phyloP scores from a whole-genome alignment of 2,888 invertebrate species.

The Drosophila pseudotakahashii region DNA sequence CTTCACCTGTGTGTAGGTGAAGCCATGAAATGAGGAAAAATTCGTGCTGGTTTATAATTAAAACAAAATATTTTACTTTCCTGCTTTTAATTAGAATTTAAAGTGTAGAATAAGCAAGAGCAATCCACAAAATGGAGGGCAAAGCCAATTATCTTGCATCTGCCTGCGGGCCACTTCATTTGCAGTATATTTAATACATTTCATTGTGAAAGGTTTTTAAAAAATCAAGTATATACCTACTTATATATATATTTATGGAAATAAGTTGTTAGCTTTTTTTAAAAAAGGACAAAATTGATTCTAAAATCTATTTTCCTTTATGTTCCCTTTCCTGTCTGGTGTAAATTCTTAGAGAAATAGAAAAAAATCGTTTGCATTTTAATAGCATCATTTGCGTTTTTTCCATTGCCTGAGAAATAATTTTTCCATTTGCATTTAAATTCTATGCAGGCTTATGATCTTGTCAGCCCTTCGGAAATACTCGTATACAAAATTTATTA shows the following conservation, averaged over 20 bases:
- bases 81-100: constrained; percentile 4
- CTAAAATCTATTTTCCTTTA: background rate
- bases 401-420: constrained; percentile 36
- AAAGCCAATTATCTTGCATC: background rate
- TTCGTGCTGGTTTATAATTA: constrained; percentile 3
- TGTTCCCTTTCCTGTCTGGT: background rate
- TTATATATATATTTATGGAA: background rate
- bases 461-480: constrained; percentile 32
- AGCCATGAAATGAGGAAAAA: background rate
- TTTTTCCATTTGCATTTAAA: constrained; percentile 70
- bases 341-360: background rate
- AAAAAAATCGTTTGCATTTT: constrained; percentile 49
- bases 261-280: background rate
- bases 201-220: background rate
- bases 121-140: background rate
- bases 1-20: background rate
- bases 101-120: background rate
- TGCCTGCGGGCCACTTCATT: background rate
- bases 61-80: constrained; percentile 11
- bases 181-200: background rate
- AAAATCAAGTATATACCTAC: no score
- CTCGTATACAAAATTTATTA: constrained; percentile 10
- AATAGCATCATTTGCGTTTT: constrained; percentile 51
- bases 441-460: constrained; percentile 63
- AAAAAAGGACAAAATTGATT: background rate